phyloP scores from a whole-genome alignment of 2,113 vertebrate genomes.

The Ornithorhynchus anatinus region DNA sequence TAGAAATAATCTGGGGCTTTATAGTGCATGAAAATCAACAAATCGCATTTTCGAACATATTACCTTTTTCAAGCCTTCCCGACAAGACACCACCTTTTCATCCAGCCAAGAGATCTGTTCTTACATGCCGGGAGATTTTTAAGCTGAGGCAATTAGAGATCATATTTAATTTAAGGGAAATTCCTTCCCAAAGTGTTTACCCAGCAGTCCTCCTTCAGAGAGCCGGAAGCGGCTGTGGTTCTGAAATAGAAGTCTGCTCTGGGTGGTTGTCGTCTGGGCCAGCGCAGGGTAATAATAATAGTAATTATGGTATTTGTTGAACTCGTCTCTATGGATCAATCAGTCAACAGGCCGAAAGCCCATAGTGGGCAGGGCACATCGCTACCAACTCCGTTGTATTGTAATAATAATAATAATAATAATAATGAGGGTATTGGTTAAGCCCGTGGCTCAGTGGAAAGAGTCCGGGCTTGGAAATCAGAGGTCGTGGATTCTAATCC shows the following conservation, averaged over 20 bases:
- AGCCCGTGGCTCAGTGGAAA: too few species aligned
- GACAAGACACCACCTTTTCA: slow-evolving; percentile 50
- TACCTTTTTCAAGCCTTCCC: slow-evolving; percentile 52
- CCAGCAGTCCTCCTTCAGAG: slow-evolving; percentile 37
- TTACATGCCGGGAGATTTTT: slow-evolving; percentile 39
- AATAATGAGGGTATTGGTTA: too few species aligned
- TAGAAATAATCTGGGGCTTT: slow-evolving; percentile 37
- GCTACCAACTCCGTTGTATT: too few species aligned
- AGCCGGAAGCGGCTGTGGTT: too few species aligned
- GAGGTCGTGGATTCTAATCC: too few species aligned
- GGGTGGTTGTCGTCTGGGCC: slow-evolving; percentile 35
- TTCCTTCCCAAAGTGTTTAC: slow-evolving; percentile 1
- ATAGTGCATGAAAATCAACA: slow-evolving; percentile 42
- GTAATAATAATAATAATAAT: too few species aligned
- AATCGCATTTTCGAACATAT: neutral
- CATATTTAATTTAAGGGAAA: slow-evolving; percentile 43
- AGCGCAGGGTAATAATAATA: too few species aligned
- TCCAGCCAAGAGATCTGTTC: slow-evolving; percentile 49
- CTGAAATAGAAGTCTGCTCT: slow-evolving; percentile 31
- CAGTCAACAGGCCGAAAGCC: too few species aligned
- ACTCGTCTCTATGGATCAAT: too few species aligned
- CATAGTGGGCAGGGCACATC: too few species aligned
- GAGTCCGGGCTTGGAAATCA: too few species aligned
- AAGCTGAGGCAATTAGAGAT: slow-evolving; percentile 43
- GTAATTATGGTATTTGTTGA: too few species aligned